phyloP scores from a whole-genome alignment of 92 coral and sea anemone species.

The Zoanthus sansibaricus region DNA sequence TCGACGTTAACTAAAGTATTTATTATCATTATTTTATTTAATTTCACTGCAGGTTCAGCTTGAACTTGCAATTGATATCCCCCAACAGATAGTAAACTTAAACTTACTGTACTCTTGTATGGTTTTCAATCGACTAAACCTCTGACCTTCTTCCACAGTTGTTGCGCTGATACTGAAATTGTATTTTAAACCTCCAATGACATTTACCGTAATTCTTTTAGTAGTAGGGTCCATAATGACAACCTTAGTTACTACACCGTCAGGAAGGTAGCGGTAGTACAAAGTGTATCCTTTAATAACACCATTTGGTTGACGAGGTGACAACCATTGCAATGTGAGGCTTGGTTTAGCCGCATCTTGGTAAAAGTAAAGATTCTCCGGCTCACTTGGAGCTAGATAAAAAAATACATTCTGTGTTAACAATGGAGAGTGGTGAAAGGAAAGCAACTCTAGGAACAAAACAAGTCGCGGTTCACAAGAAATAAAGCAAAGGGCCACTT shows the following conservation, averaged over 20 bases:
- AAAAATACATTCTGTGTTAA: background rate
- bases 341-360: background rate
- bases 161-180: constrained; percentile 25
- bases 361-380: fast-evolving
- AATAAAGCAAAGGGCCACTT: background rate
- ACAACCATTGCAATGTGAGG: background rate
- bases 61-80: no score
- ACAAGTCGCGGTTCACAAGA: no score
- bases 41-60: no score
- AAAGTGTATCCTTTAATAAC: background rate
- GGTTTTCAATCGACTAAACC: background rate
- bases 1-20: no score
- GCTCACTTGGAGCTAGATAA: background rate
- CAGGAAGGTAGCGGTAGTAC: constrained; percentile 23
- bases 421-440: background rate
- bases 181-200: constrained; percentile 13
- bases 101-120: constrained; percentile 15
- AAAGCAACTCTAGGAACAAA: background rate
- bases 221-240: background rate
- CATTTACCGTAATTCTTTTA: background rate
- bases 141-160: constrained; percentile 6
- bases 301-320: background rate
- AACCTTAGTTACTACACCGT: constrained; percentile 11
- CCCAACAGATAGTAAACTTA: background rate
- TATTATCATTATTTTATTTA: no score